Base-by-base conservation (phyloP, 2,888 invertebrate species). In the Phasia obesa region DNA sequence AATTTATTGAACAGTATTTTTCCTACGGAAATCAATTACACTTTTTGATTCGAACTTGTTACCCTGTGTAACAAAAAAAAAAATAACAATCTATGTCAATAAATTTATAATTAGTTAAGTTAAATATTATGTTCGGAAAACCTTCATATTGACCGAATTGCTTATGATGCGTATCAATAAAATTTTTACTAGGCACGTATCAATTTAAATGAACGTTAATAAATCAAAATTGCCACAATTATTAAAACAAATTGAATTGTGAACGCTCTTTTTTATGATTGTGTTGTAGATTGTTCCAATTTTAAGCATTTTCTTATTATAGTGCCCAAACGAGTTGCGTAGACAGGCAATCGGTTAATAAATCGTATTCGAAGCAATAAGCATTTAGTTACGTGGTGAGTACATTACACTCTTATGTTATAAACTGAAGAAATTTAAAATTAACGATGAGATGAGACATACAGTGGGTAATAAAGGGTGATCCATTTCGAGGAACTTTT, bases 111-210 rank as follows among this genome's bases (percentile, higher is more conserved):
- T 73, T 7, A 27, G n/a, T n/a, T n/a, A n/a, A 62, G 42, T 42
- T 60, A 51, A 17, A 55, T 69, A 5, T 21, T 25, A 38, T 67
- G 21, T 42, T 38, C 9, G 15, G 6, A 47, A 69, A 69, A 62
- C 70, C 77, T 70, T 77, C 53, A 62, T 70, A 70, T 62, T 77
- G 77, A 70, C 70, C 77, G 23, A 62, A 17, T 70, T 77, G 62
- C 19, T 77, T 49, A 70, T 21, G 25, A 42, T 38, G 77, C 70
- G 70, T 70, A 55, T 57, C 49, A 49, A 35, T 31, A 35, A 6
- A 47, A 5, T 35, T 62, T 31, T 31, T 27, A 76, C 13, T 13
- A 57, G 59, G 38, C 42, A 31, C 44, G 15, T 44, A 57, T 42
- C 42, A 25, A 55, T 44, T 60, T n/a, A 62, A 27, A 44, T 47